Conservation (phyloP, 2,113 vertebrate species). For the Petrocephalus zakoni region DNA sequence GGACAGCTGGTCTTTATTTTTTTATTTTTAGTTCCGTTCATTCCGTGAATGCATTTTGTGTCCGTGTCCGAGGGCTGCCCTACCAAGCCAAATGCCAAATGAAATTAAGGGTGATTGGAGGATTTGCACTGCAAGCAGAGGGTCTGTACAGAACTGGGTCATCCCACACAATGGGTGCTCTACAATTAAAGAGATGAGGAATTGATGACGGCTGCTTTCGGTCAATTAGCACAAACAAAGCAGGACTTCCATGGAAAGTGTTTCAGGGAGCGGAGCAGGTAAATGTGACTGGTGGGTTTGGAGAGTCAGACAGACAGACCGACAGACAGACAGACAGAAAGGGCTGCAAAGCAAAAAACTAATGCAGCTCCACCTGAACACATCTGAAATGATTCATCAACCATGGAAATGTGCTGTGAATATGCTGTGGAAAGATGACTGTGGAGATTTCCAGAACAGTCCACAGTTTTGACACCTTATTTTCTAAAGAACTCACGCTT, state of each 20-base stretch:
- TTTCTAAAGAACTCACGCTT: not conserved
- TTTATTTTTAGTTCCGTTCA: slow-evolving; percentile 55
- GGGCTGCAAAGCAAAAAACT: not conserved
- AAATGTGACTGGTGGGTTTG: slow-evolving; percentile 19
- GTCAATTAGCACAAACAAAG: slow-evolving; percentile 61
- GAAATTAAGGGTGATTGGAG: slow-evolving; percentile 80
- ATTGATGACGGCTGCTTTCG: slow-evolving; percentile 58
- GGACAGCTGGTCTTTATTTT: slow-evolving; percentile 14
- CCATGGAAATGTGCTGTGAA: not conserved
- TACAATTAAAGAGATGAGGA: slow-evolving; percentile 81
- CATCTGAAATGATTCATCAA: not conserved
- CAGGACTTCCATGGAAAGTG: slow-evolving; percentile 48
- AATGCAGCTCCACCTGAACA: not conserved
- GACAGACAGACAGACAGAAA: not conserved
- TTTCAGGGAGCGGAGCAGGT: slow-evolving; percentile 32
- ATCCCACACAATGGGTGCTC: slow-evolving; percentile 77
- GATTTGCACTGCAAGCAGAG: slow-evolving; percentile 66
- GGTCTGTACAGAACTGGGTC: slow-evolving; percentile 67
- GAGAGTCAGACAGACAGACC: not conserved
- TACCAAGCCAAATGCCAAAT: slow-evolving; percentile 78
- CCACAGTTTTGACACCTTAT: not conserved
- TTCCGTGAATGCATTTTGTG: slow-evolving; percentile 31
- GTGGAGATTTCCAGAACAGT: not conserved
- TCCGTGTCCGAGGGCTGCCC: slow-evolving; percentile 59
- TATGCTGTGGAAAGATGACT: not conserved